Conservation (phyloP, 1,140 invertebrate species). For the Apolygus lucorum region DNA sequence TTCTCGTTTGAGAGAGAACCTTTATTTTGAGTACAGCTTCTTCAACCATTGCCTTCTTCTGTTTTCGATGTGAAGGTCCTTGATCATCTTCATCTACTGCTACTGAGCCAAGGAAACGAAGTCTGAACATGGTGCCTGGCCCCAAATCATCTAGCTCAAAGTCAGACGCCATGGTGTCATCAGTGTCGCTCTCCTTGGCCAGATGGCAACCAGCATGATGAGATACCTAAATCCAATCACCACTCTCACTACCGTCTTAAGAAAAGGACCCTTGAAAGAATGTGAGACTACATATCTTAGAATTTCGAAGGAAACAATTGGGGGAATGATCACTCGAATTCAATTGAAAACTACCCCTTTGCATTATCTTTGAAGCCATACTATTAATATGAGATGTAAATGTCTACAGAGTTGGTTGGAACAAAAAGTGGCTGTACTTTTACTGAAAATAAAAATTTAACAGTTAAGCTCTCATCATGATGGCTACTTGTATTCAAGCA, state of each 20-base stretch:
- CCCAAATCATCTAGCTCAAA: conserved; percentile 35
- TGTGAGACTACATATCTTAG: neutral
- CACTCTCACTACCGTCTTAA: conserved; percentile 23
- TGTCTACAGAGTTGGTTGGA: no score
- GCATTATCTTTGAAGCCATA: no score
- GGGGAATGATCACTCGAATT: no score
- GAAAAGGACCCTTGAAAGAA: neutral
- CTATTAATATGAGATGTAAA: no score
- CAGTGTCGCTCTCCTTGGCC: conserved; percentile 37
- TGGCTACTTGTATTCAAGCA: no score
- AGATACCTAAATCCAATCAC: conserved; percentile 29
- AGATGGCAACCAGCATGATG: conserved; percentile 40
- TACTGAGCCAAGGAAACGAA: conserved; percentile 72
- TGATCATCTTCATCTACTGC: conserved; percentile 68
- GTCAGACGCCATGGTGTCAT: conserved; percentile 41
- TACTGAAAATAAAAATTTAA: no score
- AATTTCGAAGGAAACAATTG: neutral
- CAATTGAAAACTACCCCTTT: no score
- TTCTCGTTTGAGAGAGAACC: conserved; percentile 49
- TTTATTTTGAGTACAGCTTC: conserved; percentile 95
- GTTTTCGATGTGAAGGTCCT: conserved; percentile 58
- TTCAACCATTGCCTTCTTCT: conserved; percentile 88
- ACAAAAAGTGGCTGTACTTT: no score
- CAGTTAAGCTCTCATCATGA: no score
- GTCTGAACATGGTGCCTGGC: conserved; percentile 66